A percentile compares a stretch with the other conserved stretches of the same genome.
These are phyloP conservation scores for Drosophila murphyi DNA, from an alignment of 1,140 invertebrate genomes.

Conservation along the genomic window DNA sequence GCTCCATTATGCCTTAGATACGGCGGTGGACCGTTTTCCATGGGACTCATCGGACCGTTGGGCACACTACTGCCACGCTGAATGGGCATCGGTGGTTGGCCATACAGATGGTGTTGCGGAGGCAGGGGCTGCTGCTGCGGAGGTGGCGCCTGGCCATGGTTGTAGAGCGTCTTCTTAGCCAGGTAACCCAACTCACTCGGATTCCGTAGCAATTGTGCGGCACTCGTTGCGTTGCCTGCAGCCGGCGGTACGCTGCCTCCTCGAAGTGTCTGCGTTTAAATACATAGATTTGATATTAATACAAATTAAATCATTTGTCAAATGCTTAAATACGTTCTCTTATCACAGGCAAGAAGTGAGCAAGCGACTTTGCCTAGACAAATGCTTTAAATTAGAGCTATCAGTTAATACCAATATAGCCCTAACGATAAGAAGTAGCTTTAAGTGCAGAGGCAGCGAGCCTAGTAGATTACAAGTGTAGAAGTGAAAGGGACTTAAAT, in stretches of 20 bases:
- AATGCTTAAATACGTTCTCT: too few species aligned
- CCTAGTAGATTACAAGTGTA: too few species aligned
- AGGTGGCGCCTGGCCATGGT: constrained; percentile 67
- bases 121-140: constrained; percentile 53
- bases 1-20: constrained; percentile 73
- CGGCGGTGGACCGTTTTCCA: constrained; percentile 71
- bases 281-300: neutral
- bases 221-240: constrained; percentile 44
- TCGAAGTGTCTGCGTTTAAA: constrained; percentile 46
- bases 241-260: constrained; percentile 76
- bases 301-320: too few species aligned
- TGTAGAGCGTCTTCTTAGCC: constrained; percentile 76
- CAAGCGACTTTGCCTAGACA: too few species aligned
- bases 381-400: too few species aligned
- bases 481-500: too few species aligned
- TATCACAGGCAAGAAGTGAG: too few species aligned
- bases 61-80: constrained; percentile 75
- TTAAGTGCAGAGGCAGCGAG: too few species aligned
- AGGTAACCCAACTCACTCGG: constrained; percentile 76
- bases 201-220: constrained; percentile 69
- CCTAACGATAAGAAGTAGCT: too few species aligned
- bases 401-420: too few species aligned
- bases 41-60: constrained; percentile 81
- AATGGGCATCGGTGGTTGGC: constrained; percentile 63
- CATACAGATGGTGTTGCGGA: constrained; percentile 69